Evolutionary conservation across 2,888 invertebrate species (phyloP).

Genomic region (Brachynemurus nebulosus): DNA sequence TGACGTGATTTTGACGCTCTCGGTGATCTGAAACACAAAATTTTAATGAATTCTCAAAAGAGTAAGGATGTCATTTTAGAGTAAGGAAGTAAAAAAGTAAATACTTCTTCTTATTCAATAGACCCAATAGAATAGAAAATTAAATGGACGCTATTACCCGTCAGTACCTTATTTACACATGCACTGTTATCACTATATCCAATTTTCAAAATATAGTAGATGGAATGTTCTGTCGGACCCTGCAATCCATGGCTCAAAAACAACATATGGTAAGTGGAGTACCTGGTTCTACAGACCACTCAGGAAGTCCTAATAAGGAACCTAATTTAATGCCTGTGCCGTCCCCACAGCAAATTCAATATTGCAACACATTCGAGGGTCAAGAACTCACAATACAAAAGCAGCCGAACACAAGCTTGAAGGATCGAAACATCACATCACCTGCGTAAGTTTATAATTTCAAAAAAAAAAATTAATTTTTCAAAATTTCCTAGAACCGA

Average conservation of each 20-base stretch:
- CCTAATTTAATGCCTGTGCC: conserved; percentile 91
- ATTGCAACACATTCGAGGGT: conserved; percentile 89
- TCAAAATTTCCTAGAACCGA: conserved; percentile 6
- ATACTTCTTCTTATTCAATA: no score
- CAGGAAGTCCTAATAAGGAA: conserved; percentile 43
- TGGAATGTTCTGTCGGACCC: conserved; percentile 48
- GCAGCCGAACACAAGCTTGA: conserved; percentile 82
- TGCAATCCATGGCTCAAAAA: conserved; percentile 47
- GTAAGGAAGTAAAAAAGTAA: no score
- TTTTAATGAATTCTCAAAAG: no score
- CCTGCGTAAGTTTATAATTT: conserved; percentile 48
- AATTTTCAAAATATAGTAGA: no score
- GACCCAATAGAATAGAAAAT: no score
- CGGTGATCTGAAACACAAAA: no score
- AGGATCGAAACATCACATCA: conserved; percentile 60
- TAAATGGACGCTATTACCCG: no score
- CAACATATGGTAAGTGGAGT: conserved; percentile 28
- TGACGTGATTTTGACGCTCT: no score
- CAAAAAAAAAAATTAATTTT: not conserved
- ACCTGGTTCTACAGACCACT: conserved; percentile 17
- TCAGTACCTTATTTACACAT: no score
- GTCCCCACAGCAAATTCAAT: conserved; percentile 91
- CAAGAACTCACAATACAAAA: conserved; percentile 94
- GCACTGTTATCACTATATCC: no score
- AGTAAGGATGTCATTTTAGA: no score